Conservation (phyloP, 2,797 vertebrate genomes). For the Macropus fuliginosus region DNA sequence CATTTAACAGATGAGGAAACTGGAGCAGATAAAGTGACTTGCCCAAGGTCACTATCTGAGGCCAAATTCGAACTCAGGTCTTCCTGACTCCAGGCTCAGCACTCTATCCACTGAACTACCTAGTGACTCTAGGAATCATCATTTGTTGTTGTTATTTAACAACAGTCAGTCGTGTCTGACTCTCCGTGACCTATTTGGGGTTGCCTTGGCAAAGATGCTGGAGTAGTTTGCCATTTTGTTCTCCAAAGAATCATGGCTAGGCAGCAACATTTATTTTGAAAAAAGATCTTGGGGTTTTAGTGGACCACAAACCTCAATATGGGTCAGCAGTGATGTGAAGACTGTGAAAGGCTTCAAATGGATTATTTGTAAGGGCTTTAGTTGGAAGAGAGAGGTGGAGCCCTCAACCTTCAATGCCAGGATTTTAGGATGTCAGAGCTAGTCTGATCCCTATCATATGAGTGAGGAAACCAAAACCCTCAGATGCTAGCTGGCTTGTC, state of each 20-base stretch:
- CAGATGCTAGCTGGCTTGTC: not conserved
- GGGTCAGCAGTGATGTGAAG: not conserved
- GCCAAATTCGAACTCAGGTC: not conserved
- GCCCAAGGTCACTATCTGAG: not conserved
- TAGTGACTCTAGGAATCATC: not conserved
- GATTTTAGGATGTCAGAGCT: not conserved
- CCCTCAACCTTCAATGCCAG: no score
- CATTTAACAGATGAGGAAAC: conserved; percentile 13
- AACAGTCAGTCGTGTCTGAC: no score
- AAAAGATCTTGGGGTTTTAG: not conserved
- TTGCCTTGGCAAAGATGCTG: no score
- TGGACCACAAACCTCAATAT: not conserved
- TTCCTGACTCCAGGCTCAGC: rapidly evolving
- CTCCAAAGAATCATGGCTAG: not conserved
- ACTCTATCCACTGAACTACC: rapidly evolving
- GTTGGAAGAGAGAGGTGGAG: not conserved
- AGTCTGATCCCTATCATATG: not conserved
- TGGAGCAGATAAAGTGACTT: not conserved
- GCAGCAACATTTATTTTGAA: not conserved
- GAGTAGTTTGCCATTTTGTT: not conserved
- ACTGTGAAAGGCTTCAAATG: not conserved
- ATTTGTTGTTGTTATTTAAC: no score
- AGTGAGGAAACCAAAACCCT: not conserved
- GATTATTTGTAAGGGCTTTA: not conserved
- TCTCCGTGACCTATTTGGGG: no score